phyloP scores from a whole-genome alignment of 37 sponge, comb jelly and placozoan genomes.

The Axinella damicornis region DNA sequence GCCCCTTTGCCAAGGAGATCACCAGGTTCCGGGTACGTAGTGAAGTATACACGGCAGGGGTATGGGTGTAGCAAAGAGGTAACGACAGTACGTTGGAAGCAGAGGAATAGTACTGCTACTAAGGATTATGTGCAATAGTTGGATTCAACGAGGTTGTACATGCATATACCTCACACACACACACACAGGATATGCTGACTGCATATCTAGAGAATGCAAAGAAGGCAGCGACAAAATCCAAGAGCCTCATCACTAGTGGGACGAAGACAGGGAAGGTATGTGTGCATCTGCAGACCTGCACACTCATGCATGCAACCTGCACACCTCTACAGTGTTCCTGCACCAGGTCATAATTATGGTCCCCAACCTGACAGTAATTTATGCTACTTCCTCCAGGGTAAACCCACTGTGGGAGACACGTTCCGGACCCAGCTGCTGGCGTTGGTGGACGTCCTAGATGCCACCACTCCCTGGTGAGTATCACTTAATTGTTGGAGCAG shows the following conservation, averaged over 20 bases:
- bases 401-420: slow-evolving; percentile 93
- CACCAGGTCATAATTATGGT: background rate
- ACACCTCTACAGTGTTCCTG: no score
- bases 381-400: slow-evolving; percentile 63
- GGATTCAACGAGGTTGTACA: no score
- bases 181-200: slow-evolving; percentile 72
- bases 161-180: no score
- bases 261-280: slow-evolving; percentile 77
- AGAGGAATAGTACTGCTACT: no score
- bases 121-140: no score
- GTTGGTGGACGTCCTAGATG: slow-evolving; percentile 87
- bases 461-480: slow-evolving; percentile 88
- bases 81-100: no score
- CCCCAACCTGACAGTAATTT: background rate
- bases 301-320: no score
- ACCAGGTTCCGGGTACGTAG: slow-evolving; percentile 76
- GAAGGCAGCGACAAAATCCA: slow-evolving; percentile 63
- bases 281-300: no score
- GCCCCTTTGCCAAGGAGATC: slow-evolving; percentile 73
- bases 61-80: no score
- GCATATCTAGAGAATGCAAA: slow-evolving; percentile 77
- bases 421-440: slow-evolving; percentile 92
- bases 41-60: background rate
- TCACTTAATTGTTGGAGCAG: background rate
- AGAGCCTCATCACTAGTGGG: slow-evolving; percentile 62